Conservation (phyloP, 1,140 invertebrate genomes). For the Orius insidiosus region DNA sequence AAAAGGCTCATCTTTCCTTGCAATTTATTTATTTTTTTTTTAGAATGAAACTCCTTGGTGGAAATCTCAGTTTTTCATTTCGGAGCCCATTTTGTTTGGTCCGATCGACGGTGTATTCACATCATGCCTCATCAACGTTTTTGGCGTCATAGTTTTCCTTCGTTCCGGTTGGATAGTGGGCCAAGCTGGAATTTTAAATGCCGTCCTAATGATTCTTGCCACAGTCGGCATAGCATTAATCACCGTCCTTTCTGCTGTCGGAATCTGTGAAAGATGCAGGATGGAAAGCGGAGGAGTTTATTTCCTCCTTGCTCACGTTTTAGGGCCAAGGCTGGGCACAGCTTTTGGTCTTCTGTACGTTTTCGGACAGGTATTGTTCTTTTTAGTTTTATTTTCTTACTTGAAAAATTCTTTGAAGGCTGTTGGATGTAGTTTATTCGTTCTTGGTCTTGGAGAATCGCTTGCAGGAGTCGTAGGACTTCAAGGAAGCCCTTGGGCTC, state of each 20-base stretch:
- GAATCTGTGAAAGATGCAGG: conserved; percentile 85
- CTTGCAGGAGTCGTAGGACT: conserved; percentile 68
- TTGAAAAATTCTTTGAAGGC: conserved; percentile 39
- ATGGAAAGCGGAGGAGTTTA: conserved; percentile 92
- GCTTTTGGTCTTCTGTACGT: conserved; percentile 84
- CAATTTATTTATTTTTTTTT: conserved; percentile 20
- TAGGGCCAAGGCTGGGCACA: conserved; percentile 82
- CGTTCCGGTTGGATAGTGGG: conserved; percentile 93
- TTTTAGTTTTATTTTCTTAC: neutral
- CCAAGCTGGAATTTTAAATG: conserved; percentile 78
- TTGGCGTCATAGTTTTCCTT: conserved; percentile 92
- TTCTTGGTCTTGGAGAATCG: conserved; percentile 89
- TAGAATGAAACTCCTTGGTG: conserved; percentile 71
- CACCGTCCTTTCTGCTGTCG: conserved; percentile 82
- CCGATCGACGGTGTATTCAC: conserved; percentile 97
- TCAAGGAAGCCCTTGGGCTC: conserved; percentile 50
- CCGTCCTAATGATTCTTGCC: conserved; percentile 71
- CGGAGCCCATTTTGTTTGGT: conserved; percentile 84
- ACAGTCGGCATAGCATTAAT: conserved; percentile 78
- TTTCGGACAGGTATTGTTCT: conserved; percentile 72
- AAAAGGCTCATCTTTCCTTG: too few relatives aligned
- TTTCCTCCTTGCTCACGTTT: conserved; percentile 81
- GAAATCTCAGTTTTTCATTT: conserved; percentile 86
- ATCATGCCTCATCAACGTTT: conserved; percentile 85
- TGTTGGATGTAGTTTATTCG: conserved; percentile 86